Evolutionary conservation across 2,797 vertebrate species (phyloP), one percentile per base, ranked within the genome.

Genomic region (Muscicapa comitata): DNA sequence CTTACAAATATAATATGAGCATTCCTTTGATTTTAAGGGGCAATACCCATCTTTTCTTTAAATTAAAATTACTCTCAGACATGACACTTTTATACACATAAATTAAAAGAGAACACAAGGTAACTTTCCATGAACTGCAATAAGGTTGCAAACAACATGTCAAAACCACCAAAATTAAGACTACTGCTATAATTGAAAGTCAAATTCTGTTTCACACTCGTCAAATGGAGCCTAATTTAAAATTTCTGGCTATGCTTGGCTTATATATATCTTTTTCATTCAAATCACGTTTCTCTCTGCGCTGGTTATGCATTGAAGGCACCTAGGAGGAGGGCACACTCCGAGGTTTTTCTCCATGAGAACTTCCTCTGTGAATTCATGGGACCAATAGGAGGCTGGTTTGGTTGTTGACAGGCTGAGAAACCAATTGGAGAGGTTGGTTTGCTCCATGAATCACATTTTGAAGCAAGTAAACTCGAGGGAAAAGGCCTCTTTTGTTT

Each of bases 231-330:
- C 7, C 1, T 35, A 5, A 66, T 24, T 21, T 68, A 9, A 73
- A 33, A 29, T 54, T 59, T 55, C 26, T 57, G 19, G 17, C 43
- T 75, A 11, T 43, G 19, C 13, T 63, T 59, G 35, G 6, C 14
- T 42, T 4, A 2, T 9, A 1, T 25, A 4, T 1, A 29, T 17
- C 4, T 50, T 81, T 50, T 54, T 23, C 5, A 42, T 78, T 61
- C 23, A 57, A 62, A 51, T 37, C 0, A 0, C 3, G 0, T 38
- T 65, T 72, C 28, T 71, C 18, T 33, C 10, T 45, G 21, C 12
- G 43, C 12, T 45, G 45, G 45, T 45, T 23, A 13, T 45, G 45
- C 45, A 13, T 23, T 45, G 45, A 45, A 23, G 21, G 45, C 45
- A 45, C 45, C 12, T 45, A 23, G 43, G 43, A 45, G 21, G 20